Base-by-base conservation (phyloP, 2,113 vertebrate species). In the Cyprinodon variegatus region DNA sequence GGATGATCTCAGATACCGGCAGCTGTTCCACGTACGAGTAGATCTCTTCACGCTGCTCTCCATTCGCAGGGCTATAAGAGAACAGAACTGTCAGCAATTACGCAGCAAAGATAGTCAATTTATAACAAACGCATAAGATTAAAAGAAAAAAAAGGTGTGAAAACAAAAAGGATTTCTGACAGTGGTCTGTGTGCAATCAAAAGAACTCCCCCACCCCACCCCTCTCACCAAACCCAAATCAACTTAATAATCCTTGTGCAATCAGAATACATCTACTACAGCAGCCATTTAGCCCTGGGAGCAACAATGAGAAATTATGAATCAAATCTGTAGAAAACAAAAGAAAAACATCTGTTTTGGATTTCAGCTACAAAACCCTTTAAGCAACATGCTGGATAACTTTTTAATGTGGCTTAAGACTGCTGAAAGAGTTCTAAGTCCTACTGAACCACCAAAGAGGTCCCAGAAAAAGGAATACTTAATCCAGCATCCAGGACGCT, bases 1-100 rank as follows among this genome's bases (percentile, higher is more conserved):
- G 97, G 90, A 99, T 98, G 90, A 99, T 99, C 90, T 97, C 95
- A 77, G 97, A 95, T 73, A 99, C 97, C 40, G 97, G 96, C 89
- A 99, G 95, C 83, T 99, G 97, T 86, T 99, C 96, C n/a, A 92
- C 95, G 3, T 97, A 98, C 1, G 93, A 95, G 67, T 94, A 90
- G 3, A 86, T 86, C 74, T 95, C 94, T 22, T 71, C 72, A 68
- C 87, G 76, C 65, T 86, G 72, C 13, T 95, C 94, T 37, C 78
- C 93, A 57, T 78, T 68, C 40, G 65, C 67, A 74, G 77, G 5
- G 65, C 96, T 96, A 82, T 83, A 89, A 83, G 14, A 77, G 70
- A 70, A 74, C 29, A 15, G 14, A 37, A 9, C 36, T 12, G 39
- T 86, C 68, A 73, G 45, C 62, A 78, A 78, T 72, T 70, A 72